These are phyloP conservation scores for Cosmopolites sordidus DNA, from an alignment of 2,888 invertebrate species.

Conservation along the genomic window DNA sequence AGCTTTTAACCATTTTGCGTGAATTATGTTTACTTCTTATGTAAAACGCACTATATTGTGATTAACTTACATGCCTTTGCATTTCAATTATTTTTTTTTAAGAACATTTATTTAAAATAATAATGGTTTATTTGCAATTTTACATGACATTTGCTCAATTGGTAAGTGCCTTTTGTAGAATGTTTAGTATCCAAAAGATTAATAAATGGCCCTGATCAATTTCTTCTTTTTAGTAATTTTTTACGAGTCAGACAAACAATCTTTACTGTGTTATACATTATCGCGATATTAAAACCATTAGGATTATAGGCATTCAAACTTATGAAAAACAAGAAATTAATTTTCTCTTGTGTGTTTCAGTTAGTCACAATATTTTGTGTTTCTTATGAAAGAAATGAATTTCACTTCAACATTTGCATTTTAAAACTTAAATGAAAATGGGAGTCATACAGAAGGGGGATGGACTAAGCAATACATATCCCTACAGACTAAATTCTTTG, in stretches of 20 bases:
- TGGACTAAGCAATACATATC: constrained; percentile 39
- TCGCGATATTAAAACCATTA: no score
- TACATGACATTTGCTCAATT: constrained; percentile 22
- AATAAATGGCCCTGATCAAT: no score
- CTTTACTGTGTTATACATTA: no score
- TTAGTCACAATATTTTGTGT: no score
- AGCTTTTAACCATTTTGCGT: background rate
- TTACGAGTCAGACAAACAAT: no score
- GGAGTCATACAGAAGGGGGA: constrained; percentile 19
- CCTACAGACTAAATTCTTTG: constrained; percentile 38
- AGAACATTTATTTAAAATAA: background rate
- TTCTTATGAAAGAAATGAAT: no score
- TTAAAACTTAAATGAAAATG: constrained; percentile 6
- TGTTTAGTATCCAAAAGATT: constrained; percentile 1
- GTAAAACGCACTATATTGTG: background rate
- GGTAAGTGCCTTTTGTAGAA: constrained; percentile 24
- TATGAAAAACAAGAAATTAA: no score
- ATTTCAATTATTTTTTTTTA: background rate
- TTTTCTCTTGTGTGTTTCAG: no score
- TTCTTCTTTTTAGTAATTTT: no score
- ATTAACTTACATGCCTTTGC: no score
- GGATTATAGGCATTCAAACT: no score
- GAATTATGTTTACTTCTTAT: background rate
- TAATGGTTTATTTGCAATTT: constrained; percentile 5
- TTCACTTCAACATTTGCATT: background rate